Evolutionary conservation across 2,113 vertebrate genomes (phyloP), one percentile per base, ranked within the genome.

Genomic region (Oncorhynchus masou): DNA sequence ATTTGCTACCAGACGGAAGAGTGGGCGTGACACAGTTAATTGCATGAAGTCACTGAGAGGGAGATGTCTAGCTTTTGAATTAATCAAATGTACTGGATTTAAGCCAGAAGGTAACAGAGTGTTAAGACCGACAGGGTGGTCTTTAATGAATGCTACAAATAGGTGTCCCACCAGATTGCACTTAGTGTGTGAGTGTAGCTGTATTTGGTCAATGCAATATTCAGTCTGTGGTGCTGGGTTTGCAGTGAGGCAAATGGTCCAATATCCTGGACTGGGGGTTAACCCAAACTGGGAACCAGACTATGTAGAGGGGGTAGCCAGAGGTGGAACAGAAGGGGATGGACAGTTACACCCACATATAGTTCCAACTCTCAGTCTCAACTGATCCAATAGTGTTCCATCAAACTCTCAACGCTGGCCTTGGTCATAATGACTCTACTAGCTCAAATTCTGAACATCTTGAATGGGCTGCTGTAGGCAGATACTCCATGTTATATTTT

Each of bases 361-460:
- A 22, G 77, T 84, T 91, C 87, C 88, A 90, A 88, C 78, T 66
- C 83, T 45, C 9, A 45, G 51, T 54, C 51, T 83, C 73, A 74
- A 87, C 84, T 83, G 85, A 87, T 92, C 89, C 89, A 88, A 87
- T 79, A 88, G 86, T 88, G 88, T 91, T 90, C 89, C 86, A 89
- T 90, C 81, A 79, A 90, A 89, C 91, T 84, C 80, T 90, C 87
- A 85, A 80, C 87, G 83, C 89, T 90, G 90, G 91, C 91, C 89
- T 83, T 77, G 87, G 83, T 88, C 88, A 88, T 88, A 88, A 91
- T 87, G 89, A 89, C 90, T 90, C 90, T 88, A 84, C 84, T 80
- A 89, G 88, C 90, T 89, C 88, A 87, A 89, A 88, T 90, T 92
- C 90, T 91, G 89, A 89, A 90, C 91, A 92, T 89, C 91, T 92